Conservation (phyloP, 2,888 invertebrate species). For the Pantelozetes paolii region DNA sequence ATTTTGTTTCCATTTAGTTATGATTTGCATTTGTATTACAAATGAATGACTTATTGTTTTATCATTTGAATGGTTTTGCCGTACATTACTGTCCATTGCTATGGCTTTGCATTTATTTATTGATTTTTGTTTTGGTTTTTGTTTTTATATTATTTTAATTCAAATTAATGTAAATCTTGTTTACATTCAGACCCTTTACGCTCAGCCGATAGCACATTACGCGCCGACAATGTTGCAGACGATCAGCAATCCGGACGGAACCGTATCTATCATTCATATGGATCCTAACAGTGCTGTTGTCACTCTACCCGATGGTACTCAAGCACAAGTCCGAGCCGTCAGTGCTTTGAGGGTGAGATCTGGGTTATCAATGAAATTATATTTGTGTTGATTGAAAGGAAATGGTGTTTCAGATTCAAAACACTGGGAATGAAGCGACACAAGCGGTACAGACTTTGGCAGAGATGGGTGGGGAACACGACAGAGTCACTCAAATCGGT, state of each 20-base stretch:
- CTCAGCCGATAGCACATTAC: slow-evolving; percentile 56
- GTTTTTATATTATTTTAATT: too few relatives aligned
- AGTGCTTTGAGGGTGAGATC: slow-evolving; percentile 52
- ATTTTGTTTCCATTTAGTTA: too few relatives aligned
- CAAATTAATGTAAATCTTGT: not conserved
- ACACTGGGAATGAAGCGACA: slow-evolving; percentile 50
- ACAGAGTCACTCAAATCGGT: slow-evolving; percentile 50
- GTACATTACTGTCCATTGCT: too few relatives aligned
- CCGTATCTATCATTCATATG: slow-evolving; percentile 90
- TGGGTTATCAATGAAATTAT: not conserved
- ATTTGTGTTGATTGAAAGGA: slow-evolving; percentile 4
- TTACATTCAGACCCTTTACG: slow-evolving; percentile 46
- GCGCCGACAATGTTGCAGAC: slow-evolving; percentile 88
- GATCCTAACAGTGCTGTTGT: slow-evolving; percentile 84
- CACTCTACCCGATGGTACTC: slow-evolving; percentile 89
- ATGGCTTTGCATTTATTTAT: too few relatives aligned
- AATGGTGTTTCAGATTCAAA: slow-evolving; percentile 46
- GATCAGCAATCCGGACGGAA: slow-evolving; percentile 92
- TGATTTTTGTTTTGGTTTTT: slow-evolving; percentile 1
- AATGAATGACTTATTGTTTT: too few relatives aligned
- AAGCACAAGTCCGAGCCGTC: slow-evolving; percentile 83
- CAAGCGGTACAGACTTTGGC: slow-evolving; percentile 56
- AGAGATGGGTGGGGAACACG: slow-evolving; percentile 55
- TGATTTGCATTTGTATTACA: too few relatives aligned
- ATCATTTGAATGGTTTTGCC: too few relatives aligned